Evolutionary conservation across 2,113 vertebrate species (phyloP).

Genomic region (Gavia stellata): DNA sequence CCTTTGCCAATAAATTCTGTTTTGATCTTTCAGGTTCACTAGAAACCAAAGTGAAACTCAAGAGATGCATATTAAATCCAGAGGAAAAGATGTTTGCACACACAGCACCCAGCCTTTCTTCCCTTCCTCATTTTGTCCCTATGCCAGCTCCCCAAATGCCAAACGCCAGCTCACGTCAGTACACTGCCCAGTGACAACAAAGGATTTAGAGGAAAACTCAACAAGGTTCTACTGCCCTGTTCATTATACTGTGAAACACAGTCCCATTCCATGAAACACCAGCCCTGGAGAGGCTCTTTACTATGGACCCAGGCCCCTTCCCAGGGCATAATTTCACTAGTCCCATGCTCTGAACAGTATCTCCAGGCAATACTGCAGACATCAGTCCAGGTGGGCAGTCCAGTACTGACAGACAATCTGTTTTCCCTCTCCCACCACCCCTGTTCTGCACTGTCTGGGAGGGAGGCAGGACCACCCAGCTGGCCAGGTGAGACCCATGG

Average conservation of each 20-base stretch:
- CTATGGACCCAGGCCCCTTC: neutral
- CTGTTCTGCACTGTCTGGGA: neutral
- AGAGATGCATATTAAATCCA: neutral
- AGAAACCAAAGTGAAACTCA: neutral
- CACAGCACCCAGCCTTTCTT: neutral
- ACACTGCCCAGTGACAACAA: rapidly evolving
- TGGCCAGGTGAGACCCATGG: neutral
- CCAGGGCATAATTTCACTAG: neutral
- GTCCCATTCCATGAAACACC: neutral
- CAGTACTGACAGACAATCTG: neutral
- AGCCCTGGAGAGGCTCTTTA: neutral
- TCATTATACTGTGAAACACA: neutral
- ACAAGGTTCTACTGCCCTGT: neutral
- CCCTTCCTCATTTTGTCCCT: neutral
- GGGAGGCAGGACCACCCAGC: neutral
- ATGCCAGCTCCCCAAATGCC: rapidly evolving
- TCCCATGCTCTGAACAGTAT: neutral
- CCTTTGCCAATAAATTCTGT: neutral
- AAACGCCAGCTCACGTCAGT: neutral
- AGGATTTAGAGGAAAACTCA: neutral
- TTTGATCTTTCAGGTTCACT: neutral
- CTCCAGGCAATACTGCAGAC: neutral
- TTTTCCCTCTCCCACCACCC: neutral
- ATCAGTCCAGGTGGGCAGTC: neutral
- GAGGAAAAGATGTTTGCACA: neutral